These are phyloP conservation scores for Donacobius atricapilla DNA, from an alignment of 2,113 vertebrate species.

Conservation along the genomic window DNA sequence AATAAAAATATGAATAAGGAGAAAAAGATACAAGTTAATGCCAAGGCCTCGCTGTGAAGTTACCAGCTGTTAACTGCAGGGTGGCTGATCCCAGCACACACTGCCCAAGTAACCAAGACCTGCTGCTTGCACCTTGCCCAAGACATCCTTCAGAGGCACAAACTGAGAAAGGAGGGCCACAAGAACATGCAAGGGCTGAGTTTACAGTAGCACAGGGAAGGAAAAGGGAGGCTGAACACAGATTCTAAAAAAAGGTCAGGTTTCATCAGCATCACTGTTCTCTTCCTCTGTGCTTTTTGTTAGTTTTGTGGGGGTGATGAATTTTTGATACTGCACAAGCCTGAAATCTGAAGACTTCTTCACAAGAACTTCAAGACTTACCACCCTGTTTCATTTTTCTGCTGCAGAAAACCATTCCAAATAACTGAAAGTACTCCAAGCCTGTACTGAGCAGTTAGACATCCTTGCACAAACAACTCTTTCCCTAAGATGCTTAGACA, in stretches of 20 bases:
- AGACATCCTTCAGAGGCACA: background rate
- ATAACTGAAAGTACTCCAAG: background rate
- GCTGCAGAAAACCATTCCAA: background rate
- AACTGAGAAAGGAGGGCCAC: accelerated
- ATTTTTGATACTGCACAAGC: background rate
- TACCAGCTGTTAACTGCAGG: background rate
- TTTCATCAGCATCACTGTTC: background rate
- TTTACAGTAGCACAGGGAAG: background rate
- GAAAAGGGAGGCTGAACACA: background rate
- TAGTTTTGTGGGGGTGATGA: background rate
- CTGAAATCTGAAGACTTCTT: background rate
- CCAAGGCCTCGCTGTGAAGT: background rate
- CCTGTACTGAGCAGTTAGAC: background rate
- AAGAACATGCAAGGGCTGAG: background rate
- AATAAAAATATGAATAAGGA: background rate
- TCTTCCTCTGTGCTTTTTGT: background rate
- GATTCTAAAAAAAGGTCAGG: background rate
- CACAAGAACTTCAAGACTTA: background rate
- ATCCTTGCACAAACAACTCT: background rate
- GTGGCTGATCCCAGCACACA: background rate
- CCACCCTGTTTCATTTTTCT: background rate
- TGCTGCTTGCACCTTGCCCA: background rate
- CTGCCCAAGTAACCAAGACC: background rate
- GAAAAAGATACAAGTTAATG: background rate
- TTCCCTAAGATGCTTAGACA: background rate